A percentile compares a stretch with the other conserved stretches of the same genome.
Conservation (phyloP, 2,888 invertebrate genomes). For the Abrostola tripartita region DNA sequence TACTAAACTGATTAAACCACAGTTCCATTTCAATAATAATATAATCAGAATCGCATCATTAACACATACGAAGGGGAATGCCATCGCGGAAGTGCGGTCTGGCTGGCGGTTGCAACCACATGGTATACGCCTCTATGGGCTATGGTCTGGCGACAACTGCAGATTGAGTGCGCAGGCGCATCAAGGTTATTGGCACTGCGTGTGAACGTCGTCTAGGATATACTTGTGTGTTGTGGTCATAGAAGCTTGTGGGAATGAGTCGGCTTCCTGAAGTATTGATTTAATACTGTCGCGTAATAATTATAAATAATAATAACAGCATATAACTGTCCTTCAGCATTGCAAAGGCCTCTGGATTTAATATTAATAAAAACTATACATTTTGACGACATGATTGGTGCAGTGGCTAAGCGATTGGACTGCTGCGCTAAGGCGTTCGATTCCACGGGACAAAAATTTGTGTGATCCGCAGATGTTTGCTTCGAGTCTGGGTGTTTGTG, state of each 20-base stretch:
- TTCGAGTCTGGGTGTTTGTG: too few relatives aligned
- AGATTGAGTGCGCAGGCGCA: slow-evolving; percentile 36
- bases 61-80: slow-evolving; percentile 38
- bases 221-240: too few relatives aligned
- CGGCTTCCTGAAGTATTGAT: neutral
- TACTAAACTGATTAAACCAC: neutral
- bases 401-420: too few relatives aligned
- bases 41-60: slow-evolving; percentile 6
- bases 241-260: slow-evolving; percentile 12
- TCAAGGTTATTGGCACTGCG: slow-evolving; percentile 51
- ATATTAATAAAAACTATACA: too few relatives aligned
- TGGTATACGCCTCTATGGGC: neutral
- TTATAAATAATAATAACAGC: too few relatives aligned
- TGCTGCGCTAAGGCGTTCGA: too few relatives aligned
- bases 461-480: too few relatives aligned
- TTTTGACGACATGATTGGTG: too few relatives aligned
- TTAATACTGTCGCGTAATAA: too few relatives aligned
- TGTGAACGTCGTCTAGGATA: slow-evolving; percentile 34
- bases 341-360: too few relatives aligned
- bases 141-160: slow-evolving; percentile 33
- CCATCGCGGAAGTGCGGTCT: slow-evolving; percentile 51
- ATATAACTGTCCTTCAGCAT: too few relatives aligned
- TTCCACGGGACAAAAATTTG: too few relatives aligned
- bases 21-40: neutral
- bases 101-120: slow-evolving; percentile 42